Evolutionary conservation across 2,888 invertebrate species (phyloP), one percentile per base, ranked within the genome.

Genomic region (Glaucopsyche alexis): DNA sequence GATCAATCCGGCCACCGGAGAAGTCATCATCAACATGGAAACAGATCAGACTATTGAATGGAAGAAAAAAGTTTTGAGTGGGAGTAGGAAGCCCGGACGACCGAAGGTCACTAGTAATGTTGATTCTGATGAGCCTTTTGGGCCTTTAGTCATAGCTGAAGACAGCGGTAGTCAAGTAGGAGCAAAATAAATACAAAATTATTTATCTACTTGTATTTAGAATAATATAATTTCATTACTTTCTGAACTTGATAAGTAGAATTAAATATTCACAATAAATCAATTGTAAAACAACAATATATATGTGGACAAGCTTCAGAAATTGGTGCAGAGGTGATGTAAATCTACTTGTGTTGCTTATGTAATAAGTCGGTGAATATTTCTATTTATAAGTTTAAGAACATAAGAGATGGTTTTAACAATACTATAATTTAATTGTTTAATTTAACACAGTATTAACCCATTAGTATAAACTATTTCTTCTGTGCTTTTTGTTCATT

Each of bases 31-130:
- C 0, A 80, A 81, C 42, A 81, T 82, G 8, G 82, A 84, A 45
- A 81, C 82, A 0, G 80, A 83, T 50, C 81, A 83, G 74, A 81
- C 82, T 8, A 74, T 78, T n/a, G 86, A 88, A 72, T 88, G 87
- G 87, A 88, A 85, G 72, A 82, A 82, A 55, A 79, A 81, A 47
- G 81, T 87, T 76, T 74, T 86, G 73, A 75, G 76, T 71, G 73
- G 73, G 13, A 74, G 75, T 52, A 73, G 73, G 40, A 74, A 72
- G 50, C 75, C 74, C 8, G 76, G 75, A 0, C 72, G 77, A 6
- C 72, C 76, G 2, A 77, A 72, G 73, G 11, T 73, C 64, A 73
- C 52, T 50, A 71, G 50, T 13, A 50, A 50, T 29, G 38, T 72
- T 42, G 49, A 69, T 69, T 47, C 69, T 49, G 69, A 69, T 49